These are phyloP conservation scores for Ophion slaviceki DNA, from an alignment of 2,888 invertebrate species.

Conservation along the genomic window DNA sequence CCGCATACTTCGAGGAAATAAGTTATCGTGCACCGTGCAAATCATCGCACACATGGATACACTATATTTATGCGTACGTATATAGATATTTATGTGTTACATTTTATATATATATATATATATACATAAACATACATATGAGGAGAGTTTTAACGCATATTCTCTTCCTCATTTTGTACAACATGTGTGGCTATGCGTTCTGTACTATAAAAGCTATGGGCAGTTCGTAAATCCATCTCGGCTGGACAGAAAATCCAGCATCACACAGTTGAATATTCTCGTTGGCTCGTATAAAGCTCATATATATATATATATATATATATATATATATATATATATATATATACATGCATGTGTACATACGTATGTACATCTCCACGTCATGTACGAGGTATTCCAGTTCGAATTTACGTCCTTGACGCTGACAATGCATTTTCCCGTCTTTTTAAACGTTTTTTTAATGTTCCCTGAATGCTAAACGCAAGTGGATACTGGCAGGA, in stretches of 20 bases:
- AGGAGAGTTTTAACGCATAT: slow-evolving; percentile 31
- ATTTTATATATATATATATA: neutral
- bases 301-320: slow-evolving; percentile 2
- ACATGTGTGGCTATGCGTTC: slow-evolving; percentile 32
- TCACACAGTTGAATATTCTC: slow-evolving; percentile 37
- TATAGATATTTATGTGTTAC: neutral
- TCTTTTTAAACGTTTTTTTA: no score
- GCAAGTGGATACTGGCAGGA: no score
- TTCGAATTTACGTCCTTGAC: neutral
- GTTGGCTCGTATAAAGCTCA: slow-evolving; percentile 12
- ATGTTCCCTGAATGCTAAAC: no score
- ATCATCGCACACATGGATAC: slow-evolving; percentile 34
- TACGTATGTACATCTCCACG: neutral
- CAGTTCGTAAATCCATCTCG: slow-evolving; percentile 63
- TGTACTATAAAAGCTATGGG: slow-evolving; percentile 56
- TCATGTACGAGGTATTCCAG: neutral
- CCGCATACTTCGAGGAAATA: slow-evolving; percentile 58
- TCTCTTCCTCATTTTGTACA: slow-evolving; percentile 56
- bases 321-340: slow-evolving; percentile 1
- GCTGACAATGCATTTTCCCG: neutral
- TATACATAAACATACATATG: slow-evolving; percentile 15
- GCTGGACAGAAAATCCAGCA: slow-evolving; percentile 53
- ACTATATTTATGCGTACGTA: neutral
- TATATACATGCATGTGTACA: neutral
- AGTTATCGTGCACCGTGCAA: slow-evolving; percentile 59